Base-by-base conservation (phyloP, 2,797 vertebrate genomes). In the Buceros bicornis region DNA sequence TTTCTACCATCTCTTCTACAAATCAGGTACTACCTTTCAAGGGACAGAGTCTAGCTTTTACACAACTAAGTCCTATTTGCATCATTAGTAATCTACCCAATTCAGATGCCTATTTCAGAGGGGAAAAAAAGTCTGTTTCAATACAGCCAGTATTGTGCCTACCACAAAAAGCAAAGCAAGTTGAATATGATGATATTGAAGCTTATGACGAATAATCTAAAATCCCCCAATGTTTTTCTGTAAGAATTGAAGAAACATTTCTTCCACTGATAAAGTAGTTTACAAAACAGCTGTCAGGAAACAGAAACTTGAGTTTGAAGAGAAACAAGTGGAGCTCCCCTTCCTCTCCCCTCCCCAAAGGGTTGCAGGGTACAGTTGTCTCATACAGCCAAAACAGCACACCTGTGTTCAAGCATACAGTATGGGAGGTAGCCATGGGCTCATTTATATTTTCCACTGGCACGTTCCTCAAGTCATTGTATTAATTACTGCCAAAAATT, bases 351-450 rank as follows among this genome's bases (percentile, higher is more conserved):
- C 47, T 84, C 28, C 60, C 20, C 71, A 60, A 83, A 60, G 40
- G 5, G 40, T 3, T 57, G 31, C 42, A 57, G 56, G n/a, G 9
- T 76, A 51, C n/a, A 65, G 33, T 6, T 83, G 48, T 50, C 57
- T 90, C 51, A 5, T 6, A 6, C 7, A 87, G 51, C 25, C 64
- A 43, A 24, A 85, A 33, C 58, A 40, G 7, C 3, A 3, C 29
- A 37, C 1, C 35, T 53, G 3, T 2, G 4, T 17, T 61, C 67
- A 47, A 31, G 47, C 0, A 0, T 10, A 42, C 77, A 0, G 0
- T 15, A 33, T 2, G 18, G 67, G 53, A 93, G 28, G 40, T 5
- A 81, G 69, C 61, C 2, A 9, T 6, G 17, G 37, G 6, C 15
- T 80, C 5, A 13, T 67, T 56, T 50, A 28, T 67, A 69, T 86